Conservation (phyloP, 2,888 invertebrate genomes). For the Disparrhopalites patrizii region DNA sequence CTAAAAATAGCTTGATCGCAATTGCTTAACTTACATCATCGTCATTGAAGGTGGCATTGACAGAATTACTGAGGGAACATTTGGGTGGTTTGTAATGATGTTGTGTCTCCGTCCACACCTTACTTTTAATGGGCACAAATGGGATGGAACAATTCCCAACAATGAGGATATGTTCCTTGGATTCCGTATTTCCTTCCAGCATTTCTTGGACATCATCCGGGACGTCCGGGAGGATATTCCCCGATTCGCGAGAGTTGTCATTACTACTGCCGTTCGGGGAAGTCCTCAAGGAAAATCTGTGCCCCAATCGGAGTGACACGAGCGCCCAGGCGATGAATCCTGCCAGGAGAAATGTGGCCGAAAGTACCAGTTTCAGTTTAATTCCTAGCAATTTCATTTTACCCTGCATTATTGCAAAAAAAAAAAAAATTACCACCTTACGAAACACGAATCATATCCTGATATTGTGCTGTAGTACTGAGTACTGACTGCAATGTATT, state of each 20-base stretch:
- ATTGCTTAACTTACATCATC: background rate
- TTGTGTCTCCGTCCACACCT: background rate
- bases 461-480: no score
- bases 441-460: no score
- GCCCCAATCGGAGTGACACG: background rate
- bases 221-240: background rate
- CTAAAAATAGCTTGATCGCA: background rate
- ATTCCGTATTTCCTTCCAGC: background rate
- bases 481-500: no score
- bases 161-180: background rate
- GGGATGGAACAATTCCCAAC: conserved; percentile 8
- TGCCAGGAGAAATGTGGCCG: background rate
- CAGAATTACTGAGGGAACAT: background rate
- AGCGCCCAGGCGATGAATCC: conserved; percentile 3
- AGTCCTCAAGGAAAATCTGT: no score
- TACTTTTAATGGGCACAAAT: conserved; percentile 4
- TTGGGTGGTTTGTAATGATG: background rate
- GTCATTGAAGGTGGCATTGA: background rate
- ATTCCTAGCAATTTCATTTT: background rate
- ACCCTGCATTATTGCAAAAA: no score
- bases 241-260: background rate
- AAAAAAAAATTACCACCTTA: no score
- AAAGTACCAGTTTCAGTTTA: background rate
- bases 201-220: background rate
- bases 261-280: background rate